Base-by-base conservation (phyloP, 2,797 vertebrate genomes). In the Trachops cirrhosus region DNA sequence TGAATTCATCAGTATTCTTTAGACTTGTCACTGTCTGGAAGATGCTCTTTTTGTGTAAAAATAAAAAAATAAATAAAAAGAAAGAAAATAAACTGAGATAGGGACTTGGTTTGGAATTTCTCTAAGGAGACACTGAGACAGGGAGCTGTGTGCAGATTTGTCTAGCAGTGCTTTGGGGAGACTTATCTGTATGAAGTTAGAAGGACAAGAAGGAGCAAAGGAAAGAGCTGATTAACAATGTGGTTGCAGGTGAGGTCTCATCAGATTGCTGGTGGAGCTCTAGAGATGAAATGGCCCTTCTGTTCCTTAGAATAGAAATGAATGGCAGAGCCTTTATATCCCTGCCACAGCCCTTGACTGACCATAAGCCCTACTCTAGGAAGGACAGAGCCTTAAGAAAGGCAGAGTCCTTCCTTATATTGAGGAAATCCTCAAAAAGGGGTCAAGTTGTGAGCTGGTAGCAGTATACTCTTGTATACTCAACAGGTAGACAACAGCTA, bases 231-330 rank as follows among this genome's bases (percentile, higher is more conserved):
- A 24, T 24, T 18, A 9, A 54, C 29, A 37, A 0, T 0, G 19
- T 39, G 5, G 8, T 3, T 74, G 18, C 37, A 57, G 14, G 48
- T n/a, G 19, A 62, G 52, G 15, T 26, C 29, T 54, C 64, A 10
- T 26, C 11, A 4, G 19, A 24, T 22, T 34, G n/a, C 21, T 15
- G 0, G 0, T n/a, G 29, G 62, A 62, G 2, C 16, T 4, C 44
- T 37, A 26, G 14, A 52, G 12, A 7, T 41, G 6, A 19, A 86
- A 80, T 26, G 12, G 22, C 10, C 3, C 21, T 29, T 75, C 4
- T 46, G 0, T 9, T 52, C 4, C 34, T 89, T 22, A n/a, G 6
- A 50, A 54, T 21, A 11, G 41, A 91, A 88, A 77, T 62, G 21
- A 54, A 67, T 18, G 24, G 2, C 26, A 59, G 18, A 78, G 34